Base-by-base conservation (phyloP, 2,888 invertebrate genomes). In the Drosophila parthenogenetica region DNA sequence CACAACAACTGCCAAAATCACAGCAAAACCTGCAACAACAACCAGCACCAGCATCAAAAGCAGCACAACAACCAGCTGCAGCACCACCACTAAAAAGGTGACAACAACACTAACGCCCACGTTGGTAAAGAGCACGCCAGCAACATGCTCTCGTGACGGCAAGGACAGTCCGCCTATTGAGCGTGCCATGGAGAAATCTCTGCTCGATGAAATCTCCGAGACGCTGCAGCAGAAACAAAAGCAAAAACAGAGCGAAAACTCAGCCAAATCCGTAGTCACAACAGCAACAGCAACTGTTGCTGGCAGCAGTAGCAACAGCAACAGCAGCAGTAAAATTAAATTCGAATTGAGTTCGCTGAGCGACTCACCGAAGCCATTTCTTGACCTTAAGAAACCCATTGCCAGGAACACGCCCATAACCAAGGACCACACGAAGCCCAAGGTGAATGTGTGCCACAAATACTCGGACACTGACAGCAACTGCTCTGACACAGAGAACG, bases 141-240 rank as follows among this genome's bases (percentile, higher is more conserved):
- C 66, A 48, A 49, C 61, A 14, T 39, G 42, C 2, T 57, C 69
- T 17, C 79, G 85, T 17, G 91, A 91, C 69, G 91, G 91, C 22
- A 93, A 91, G 61, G 92, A 92, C 45, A 92, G 91, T 85, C 92
- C 92, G 14, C 92, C 92, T 25, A 90, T 92, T n/a, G 92, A 92
- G 73, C 81, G 91, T 7, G 92, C 92, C n/a, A 92, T 94, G 85
- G 95, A 95, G 85, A 95, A 95, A 87, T 95, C 95, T 0, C 91
- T 95, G 66, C 90, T 95, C 7, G 95, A 95, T 90, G 95, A 95
- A 92, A 95, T 95, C 86, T 95, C 95, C 0, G 95, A 95, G 90
- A 95, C 95, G 1, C 92, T 95, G 69, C 95, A 95, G 89, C 94
- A 95, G 79, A 90, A 82, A 16, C 88, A 89, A 19, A 94, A 94